Conservation (phyloP, 1,140 invertebrate genomes). For the Frieseomelitta varia region DNA sequence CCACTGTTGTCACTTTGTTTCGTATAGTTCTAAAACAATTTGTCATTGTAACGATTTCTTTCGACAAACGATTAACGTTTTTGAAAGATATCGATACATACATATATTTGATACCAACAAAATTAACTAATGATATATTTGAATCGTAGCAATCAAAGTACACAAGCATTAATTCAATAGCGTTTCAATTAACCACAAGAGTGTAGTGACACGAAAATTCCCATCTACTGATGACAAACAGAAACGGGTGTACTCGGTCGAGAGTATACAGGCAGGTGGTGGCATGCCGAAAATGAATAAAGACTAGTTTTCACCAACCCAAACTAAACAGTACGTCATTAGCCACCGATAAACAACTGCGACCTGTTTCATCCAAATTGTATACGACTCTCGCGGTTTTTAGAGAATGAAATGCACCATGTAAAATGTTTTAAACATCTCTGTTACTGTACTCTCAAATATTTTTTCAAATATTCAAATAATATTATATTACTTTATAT, state of each 20-base stretch:
- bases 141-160: background rate
- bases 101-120: background rate
- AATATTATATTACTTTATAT: too few relatives aligned
- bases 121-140: slow-evolving; percentile 26
- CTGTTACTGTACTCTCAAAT: background rate
- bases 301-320: slow-evolving; percentile 15
- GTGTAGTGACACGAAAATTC: slow-evolving; percentile 45
- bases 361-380: slow-evolving; percentile 11
- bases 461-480: background rate
- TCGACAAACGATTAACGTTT: background rate
- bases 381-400: background rate
- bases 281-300: slow-evolving; percentile 40
- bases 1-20: background rate
- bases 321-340: slow-evolving; percentile 37
- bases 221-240: background rate
- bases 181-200: slow-evolving; percentile 5
- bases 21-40: background rate
- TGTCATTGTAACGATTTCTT: background rate
- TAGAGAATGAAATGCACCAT: background rate
- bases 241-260: slow-evolving; percentile 12
- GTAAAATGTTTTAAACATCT: background rate
- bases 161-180: slow-evolving; percentile 28
- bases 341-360: slow-evolving; percentile 33
- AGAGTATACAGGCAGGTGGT: slow-evolving; percentile 1
- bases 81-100: background rate